A percentile compares a stretch with the other conserved stretches of the same genome.
Conservation (phyloP, 64 coral and sea anemone genomes). For the Pocillopora damicornis region DNA sequence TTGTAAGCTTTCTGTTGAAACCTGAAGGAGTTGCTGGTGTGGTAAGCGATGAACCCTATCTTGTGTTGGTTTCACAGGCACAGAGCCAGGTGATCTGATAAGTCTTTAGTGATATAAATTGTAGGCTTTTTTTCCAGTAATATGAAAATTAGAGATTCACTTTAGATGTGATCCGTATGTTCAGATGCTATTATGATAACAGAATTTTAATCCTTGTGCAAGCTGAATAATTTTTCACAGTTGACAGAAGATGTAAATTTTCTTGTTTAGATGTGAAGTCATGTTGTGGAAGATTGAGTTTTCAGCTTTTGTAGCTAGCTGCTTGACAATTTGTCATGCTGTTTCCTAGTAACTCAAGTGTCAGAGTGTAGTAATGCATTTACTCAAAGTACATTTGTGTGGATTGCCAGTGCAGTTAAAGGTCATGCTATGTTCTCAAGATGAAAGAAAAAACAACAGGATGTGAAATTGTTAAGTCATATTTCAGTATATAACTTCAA, state of each 20-base stretch:
- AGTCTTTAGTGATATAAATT: no score
- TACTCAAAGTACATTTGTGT: not conserved
- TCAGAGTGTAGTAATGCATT: not conserved
- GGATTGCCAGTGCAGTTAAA: not conserved
- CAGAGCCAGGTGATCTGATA: no score
- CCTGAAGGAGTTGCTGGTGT: constrained; percentile 44
- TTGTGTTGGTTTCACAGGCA: not conserved
- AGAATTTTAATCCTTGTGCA: not conserved
- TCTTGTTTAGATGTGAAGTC: constrained; percentile 17
- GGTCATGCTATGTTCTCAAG: not conserved
- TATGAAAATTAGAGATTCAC: not conserved
- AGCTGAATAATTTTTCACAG: not conserved
- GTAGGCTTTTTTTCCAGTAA: no score
- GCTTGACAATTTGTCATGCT: not conserved
- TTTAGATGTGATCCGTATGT: not conserved
- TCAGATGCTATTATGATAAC: not conserved
- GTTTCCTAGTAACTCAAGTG: not conserved
- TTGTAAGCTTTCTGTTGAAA: constrained; percentile 77
- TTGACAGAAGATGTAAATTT: not conserved
- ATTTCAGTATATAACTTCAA: no score
- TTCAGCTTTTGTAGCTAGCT: not conserved
- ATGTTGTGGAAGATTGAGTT: constrained; percentile 10
- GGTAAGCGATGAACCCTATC: constrained; percentile 5
- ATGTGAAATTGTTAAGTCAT: no score
- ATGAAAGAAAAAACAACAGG: not conserved